Evolutionary conservation across 1,140 invertebrate genomes (phyloP), one percentile per base, ranked within the genome.

Genomic region (Drosophila parabipectinata): DNA sequence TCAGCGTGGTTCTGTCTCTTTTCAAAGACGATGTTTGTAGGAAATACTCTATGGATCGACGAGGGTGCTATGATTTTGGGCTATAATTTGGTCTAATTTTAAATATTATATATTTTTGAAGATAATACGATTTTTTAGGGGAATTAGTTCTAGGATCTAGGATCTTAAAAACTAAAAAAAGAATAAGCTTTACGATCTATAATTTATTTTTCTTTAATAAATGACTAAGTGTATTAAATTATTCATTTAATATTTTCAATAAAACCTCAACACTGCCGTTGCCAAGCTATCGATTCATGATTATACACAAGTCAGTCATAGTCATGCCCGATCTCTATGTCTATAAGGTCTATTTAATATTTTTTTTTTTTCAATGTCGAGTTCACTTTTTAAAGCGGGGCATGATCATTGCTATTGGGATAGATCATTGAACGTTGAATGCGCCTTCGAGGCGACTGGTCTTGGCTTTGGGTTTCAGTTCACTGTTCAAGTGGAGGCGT

Each of bases 341-440:
- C 14, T 44, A 55, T 39, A 9, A 44, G 14, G n/a, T 69, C 15
- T 21, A 48, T 53, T 53, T 53, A 61, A 54, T 59, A 53, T 77
- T 57, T n/a, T 51, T 57, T 79, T 79, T 66, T 80, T 82, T 87
- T 87, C 83, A 87, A 87, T 87, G 83, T 87, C 83, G 83, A 87
- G 83, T 88, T 87, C 83, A 83, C 83, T 87, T 87, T 87, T 87
- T 59, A 84, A 84, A 85, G 64, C 77, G 61, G 80, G 39, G 52
- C 72, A 73, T 85, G 61, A 66, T 58, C 74, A 75, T 52, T 58
- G 82, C 78, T 87, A 87, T 87, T 75, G 78, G 68, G 68, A 79
- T 68, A 79, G 83, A 88, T 88, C 83, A 79, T 88, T 88, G 84
- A 88, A 82, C 83, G 84, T 73, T 83, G 83, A 87, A 79, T 87